Evolutionary conservation across 92 coral and sea anemone species (phyloP).

Genomic region (Palythoa grandis): DNA sequence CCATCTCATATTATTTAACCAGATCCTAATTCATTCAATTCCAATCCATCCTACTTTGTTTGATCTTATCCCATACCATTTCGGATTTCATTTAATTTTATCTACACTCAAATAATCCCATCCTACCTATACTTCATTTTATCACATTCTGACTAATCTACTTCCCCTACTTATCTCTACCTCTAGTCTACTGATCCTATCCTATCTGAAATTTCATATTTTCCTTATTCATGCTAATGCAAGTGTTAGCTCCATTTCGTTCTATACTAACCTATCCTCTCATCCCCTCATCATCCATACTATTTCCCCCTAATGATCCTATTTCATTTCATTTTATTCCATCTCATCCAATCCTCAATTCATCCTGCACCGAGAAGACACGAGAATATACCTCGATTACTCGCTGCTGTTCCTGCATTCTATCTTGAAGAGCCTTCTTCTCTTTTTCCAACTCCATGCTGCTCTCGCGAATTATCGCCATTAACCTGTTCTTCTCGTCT

Average conservation of each 20-base stretch:
- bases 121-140: not conserved
- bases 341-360: not conserved
- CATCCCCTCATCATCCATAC: not conserved
- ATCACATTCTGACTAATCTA: not conserved
- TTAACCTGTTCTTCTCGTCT: conserved; percentile 88
- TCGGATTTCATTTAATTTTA: not conserved
- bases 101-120: not conserved
- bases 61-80: not conserved
- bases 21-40: not conserved
- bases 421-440: conserved; percentile 71
- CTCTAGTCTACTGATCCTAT: too few species aligned
- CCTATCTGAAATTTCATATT: too few species aligned
- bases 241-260: too few species aligned
- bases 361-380: not conserved
- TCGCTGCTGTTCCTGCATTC: conserved; percentile 78
- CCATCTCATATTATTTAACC: not conserved
- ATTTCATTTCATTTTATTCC: not conserved
- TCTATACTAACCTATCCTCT: not conserved
- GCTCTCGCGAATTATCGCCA: conserved; percentile 85
- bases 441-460: conserved; percentile 79
- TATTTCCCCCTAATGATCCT: too few species aligned
- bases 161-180: not conserved
- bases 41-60: too few species aligned
- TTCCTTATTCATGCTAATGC: too few species aligned
- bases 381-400: conserved; percentile 73